Evolutionary conservation across 2,113 vertebrate species (phyloP), one percentile per base, ranked within the genome.

Genomic region (Corythornis madagascariensis): DNA sequence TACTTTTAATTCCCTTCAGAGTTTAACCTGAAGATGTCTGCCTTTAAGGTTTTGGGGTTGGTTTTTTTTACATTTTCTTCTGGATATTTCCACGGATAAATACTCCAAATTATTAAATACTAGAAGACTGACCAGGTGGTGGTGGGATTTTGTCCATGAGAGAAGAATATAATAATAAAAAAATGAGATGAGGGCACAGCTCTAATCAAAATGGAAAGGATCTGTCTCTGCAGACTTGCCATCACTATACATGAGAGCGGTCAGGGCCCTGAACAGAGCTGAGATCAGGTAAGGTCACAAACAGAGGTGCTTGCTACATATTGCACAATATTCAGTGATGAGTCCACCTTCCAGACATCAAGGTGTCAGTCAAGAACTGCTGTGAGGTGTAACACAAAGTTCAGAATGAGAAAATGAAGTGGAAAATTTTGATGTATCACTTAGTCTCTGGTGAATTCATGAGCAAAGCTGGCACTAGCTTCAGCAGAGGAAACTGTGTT

Each of bases 251-350:
- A 4, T 0, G 13, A 22, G 59, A 70, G 69, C 74, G 55, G 43
- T 21, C 20, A 25, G 57, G 38, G 48, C 25, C 33, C 0, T 18
- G 28, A 48, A 33, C 59, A 55, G 59, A 29, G 64, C 33, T 35
- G 59, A 42, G 72, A 7, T 5, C n/a, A 26, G 33, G 22, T 10
- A 19, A 25, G 43, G 52, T 35, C 77, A 43, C 33, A 57, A 42
- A 59, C 3, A 2, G 28, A 69, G 42, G 25, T 2, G 2, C 22
- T 53, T 50, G 57, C n/a, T 65, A 13, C 10, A 0, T 5, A 4
- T 19, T 24, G 25, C 76, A 53, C 0, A 0, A 25, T 48, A 11
- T 8, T 25, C 35, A 42, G 45, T 9, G 45, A 64, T 0, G 16
- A 69, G 55, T 0, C 16, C 66, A 40, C 70, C 35, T 64, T 48